Evolutionary conservation across 2,888 invertebrate species (phyloP).

Genomic region (Allacma fusca): DNA sequence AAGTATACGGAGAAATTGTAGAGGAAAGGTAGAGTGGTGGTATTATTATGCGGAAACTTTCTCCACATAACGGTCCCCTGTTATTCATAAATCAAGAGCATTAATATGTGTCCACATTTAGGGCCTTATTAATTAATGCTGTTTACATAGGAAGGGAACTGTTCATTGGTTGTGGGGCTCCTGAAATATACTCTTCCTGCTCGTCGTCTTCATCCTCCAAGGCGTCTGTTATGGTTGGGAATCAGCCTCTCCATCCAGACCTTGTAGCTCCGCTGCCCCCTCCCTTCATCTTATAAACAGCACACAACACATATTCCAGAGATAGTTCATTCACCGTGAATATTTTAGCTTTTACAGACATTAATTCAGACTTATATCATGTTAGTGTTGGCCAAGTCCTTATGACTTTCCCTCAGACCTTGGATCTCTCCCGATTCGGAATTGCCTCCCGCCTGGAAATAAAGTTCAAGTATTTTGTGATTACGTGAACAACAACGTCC

Average conservation of each 20-base stretch:
- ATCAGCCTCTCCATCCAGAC: neutral
- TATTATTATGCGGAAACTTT: constrained; percentile 38
- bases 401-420: neutral
- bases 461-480: constrained; percentile 16
- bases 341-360: neutral
- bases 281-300: neutral
- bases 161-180: neutral
- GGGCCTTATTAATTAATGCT: constrained; percentile 44
- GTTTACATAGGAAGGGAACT: constrained; percentile 34
- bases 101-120: constrained; percentile 44
- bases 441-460: neutral
- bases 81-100: constrained; percentile 44
- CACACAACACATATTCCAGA: neutral
- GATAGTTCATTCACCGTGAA: constrained; percentile 12
- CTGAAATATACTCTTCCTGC: constrained; percentile 21
- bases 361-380: neutral
- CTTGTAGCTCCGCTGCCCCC: neutral
- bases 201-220: neutral
- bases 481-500: neutral
- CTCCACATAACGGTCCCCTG: constrained; percentile 1
- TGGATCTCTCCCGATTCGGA: neutral
- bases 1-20: neutral
- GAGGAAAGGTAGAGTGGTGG: no score
- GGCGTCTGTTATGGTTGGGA: neutral
- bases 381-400: no score